phyloP scores from a whole-genome alignment of 2,797 vertebrate genomes.

The Acanthurus leucopareius region DNA sequence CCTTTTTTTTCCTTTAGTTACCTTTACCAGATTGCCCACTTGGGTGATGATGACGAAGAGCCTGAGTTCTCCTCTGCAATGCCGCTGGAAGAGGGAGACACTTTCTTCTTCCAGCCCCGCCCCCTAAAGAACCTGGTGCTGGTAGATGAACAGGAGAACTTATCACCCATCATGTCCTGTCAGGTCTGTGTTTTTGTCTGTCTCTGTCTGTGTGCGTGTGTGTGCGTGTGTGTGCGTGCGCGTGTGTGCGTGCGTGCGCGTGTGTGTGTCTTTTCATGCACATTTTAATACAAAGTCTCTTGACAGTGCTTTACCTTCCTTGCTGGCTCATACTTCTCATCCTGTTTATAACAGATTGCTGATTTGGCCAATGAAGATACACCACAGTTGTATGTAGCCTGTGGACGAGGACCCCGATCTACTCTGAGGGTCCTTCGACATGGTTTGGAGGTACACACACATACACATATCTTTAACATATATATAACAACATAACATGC shows the following conservation, averaged over 20 bases:
- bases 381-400: conserved; percentile 95
- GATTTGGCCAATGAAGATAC: conserved; percentile 99
- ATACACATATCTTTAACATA: neutral
- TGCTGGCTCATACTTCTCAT: neutral
- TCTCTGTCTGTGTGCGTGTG: too few relatives aligned
- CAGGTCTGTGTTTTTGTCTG: conserved; percentile 85
- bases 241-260: neutral
- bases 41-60: conserved; percentile 98
- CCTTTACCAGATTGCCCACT: conserved; percentile 98
- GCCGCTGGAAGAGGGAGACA: conserved; percentile 98
- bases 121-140: conserved; percentile 97
- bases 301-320: too few relatives aligned
- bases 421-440: conserved; percentile 96
- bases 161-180: conserved; percentile 97
- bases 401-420: conserved; percentile 94
- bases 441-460: conserved; percentile 92
- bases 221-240: too few relatives aligned
- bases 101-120: conserved; percentile 98
- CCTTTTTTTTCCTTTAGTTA: conserved; percentile 84
- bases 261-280: too few relatives aligned
- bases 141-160: conserved; percentile 97
- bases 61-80: conserved; percentile 99
- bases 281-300: neutral
- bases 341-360: conserved; percentile 87
- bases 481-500: neutral